Evolutionary conservation across 2,888 invertebrate genomes (phyloP), one percentile per base, ranked within the genome.

Genomic region (Rhingia rostrata): DNA sequence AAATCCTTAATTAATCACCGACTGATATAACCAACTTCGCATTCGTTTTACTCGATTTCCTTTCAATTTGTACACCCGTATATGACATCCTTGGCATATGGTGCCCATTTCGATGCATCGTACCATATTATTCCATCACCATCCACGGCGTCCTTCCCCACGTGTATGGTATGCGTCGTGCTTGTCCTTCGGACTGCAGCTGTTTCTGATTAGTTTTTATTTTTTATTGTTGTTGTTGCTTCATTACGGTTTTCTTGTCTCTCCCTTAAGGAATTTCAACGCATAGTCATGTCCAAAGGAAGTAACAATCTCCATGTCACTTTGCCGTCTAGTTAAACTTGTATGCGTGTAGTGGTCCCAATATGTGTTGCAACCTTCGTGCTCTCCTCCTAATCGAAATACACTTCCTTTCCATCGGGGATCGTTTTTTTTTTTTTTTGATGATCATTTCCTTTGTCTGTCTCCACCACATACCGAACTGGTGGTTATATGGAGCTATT

Each of bases 41-140:
- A 77, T 82, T 72, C 66, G 61, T 77, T 77, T 82, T 77, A 82
- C 82, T 77, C n/a, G n/a, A n/a, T n/a, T n/a, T n/a, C n/a, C n/a
- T n/a, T n/a, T n/a, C 70, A 82, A 77, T 82, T 77, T 70, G 58
- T 22, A 22, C 22, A 22, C 22, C 22, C 22, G 22, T 22, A 22
- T 22, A 22, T 3, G 39, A 39, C 39, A 10, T 39, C 39, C 39
- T 39, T 39, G 22, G 22, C 39, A 39, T 3, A 39, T 39, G 7
- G 39, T 39, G 39, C 39, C 6, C 39, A 10, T 39, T 22, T 22
- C 22, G 22, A 22, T 22, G 22, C 22, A 22, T 22, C 22, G 22
- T 22, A 22, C 22, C 22, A 22, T 22, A 22, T 22, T 81, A 41
- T 2, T 70, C 64, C 10, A 32, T 49, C 51, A n/a, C n/a, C n/a